A percentile compares a stretch with the other conserved stretches of the same genome.
phyloP scores from a whole-genome alignment of 2,888 invertebrate species.

The Ligdia adustata region DNA sequence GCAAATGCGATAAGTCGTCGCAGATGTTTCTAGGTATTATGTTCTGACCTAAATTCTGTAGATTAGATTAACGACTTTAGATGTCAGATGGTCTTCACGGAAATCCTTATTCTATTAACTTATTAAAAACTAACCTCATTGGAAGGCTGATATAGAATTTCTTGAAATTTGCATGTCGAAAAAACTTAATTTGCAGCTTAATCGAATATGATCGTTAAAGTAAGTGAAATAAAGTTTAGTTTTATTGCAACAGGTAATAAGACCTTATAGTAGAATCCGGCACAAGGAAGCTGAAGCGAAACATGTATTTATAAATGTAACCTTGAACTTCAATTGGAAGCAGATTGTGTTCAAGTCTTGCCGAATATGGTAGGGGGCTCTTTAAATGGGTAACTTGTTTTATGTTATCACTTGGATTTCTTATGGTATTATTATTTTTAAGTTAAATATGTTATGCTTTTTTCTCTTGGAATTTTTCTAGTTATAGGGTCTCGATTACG shows the following conservation, averaged over 20 bases:
- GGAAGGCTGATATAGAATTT: neutral
- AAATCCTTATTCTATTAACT: slow-evolving; percentile 26
- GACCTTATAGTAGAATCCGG: slow-evolving; percentile 38
- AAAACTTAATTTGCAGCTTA: neutral
- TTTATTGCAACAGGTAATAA: slow-evolving; percentile 15
- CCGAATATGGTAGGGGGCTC: slow-evolving; percentile 57
- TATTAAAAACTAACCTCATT: slow-evolving; percentile 6
- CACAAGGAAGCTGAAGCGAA: slow-evolving; percentile 67
- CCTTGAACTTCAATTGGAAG: slow-evolving; percentile 74
- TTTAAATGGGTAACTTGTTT: slow-evolving; percentile 47
- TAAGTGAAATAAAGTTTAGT: slow-evolving; percentile 13
- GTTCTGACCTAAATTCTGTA: slow-evolving; percentile 28
- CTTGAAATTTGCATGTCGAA: slow-evolving; percentile 12
- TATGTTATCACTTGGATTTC: slow-evolving; percentile 42
- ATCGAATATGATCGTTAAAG: slow-evolving; percentile 8
- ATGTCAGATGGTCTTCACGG: slow-evolving; percentile 32
- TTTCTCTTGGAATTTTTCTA: no score
- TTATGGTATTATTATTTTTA: neutral
- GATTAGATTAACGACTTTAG: slow-evolving; percentile 29
- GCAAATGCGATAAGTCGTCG: slow-evolving; percentile 3
- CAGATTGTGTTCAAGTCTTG: slow-evolving; percentile 51
- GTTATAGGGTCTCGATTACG: no score
- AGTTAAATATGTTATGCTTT: no score
- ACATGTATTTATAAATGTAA: slow-evolving; percentile 60
- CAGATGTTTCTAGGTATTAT: slow-evolving; percentile 26